Evolutionary conservation across 1,140 invertebrate species (phyloP).

Genomic region (Drosophila sucinea): DNA sequence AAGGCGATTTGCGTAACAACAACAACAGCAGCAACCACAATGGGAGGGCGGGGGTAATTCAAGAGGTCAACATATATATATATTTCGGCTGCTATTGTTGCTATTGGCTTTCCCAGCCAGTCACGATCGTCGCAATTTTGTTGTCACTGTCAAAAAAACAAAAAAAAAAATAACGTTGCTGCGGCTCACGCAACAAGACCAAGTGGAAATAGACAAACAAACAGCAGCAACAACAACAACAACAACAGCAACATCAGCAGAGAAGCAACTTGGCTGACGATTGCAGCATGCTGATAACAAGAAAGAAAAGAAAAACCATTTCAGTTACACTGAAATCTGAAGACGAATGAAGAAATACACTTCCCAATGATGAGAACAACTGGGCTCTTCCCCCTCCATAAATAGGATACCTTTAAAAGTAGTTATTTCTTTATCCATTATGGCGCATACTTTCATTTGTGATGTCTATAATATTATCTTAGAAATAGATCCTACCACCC

Average conservation of each 20-base stretch:
- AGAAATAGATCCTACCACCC: no score
- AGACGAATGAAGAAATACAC: constrained; percentile 9
- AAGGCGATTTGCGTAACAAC: constrained; percentile 65
- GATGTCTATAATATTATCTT: no score
- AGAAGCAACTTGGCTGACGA: constrained; percentile 42
- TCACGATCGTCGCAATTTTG: constrained; percentile 76
- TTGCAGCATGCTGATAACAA: constrained; percentile 67
- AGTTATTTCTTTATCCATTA: no score
- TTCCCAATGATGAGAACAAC: background rate
- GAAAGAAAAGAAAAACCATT: constrained; percentile 2
- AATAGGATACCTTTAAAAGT: no score
- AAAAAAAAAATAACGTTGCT: constrained; percentile 22
- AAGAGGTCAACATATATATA: constrained; percentile 29
- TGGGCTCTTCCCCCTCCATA: no score
- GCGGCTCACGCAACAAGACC: constrained; percentile 61
- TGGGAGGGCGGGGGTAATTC: background rate
- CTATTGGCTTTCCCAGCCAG: constrained; percentile 77
- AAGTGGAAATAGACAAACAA: constrained; percentile 25
- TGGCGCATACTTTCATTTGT: no score
- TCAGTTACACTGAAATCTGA: background rate
- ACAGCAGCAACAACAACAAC: constrained; percentile 30
- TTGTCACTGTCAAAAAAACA: constrained; percentile 70
- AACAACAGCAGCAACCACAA: constrained; percentile 20
- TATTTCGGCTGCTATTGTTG: constrained; percentile 28
- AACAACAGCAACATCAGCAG: constrained; percentile 32